Conservation (phyloP, 2,113 vertebrate genomes). For the Burhinus bistriatus region DNA sequence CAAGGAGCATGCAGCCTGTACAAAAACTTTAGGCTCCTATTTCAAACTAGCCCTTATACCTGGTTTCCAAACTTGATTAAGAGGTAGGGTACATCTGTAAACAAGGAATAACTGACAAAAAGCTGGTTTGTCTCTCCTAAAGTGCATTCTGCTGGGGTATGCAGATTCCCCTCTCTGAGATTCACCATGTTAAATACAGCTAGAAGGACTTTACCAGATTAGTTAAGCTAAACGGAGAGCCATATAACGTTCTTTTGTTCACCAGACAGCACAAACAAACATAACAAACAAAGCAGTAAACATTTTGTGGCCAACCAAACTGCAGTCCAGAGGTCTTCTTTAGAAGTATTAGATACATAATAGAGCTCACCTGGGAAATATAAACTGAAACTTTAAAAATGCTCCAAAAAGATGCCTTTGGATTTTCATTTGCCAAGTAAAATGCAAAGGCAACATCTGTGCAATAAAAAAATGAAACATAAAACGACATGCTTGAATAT, state of each 20-base stretch:
- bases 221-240: neutral
- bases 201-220: neutral
- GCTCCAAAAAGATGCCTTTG: neutral
- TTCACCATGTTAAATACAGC: neutral
- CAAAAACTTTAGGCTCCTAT: neutral
- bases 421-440: neutral
- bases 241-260: neutral
- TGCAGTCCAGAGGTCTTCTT: neutral
- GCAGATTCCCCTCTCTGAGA: neutral
- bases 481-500: neutral
- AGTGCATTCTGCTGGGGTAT: neutral
- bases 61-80: neutral
- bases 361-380: neutral
- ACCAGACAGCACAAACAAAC: neutral
- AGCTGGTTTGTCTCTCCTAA: neutral
- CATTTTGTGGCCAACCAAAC: neutral
- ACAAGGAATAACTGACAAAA: neutral
- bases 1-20: neutral
- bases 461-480: neutral
- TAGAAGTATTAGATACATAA: neutral
- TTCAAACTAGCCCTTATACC: neutral
- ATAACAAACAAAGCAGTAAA: neutral
- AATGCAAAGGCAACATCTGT: neutral
- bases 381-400: neutral
- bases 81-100: neutral